phyloP scores from a whole-genome alignment of 2,113 vertebrate genomes.

The Crypturellus undulatus region DNA sequence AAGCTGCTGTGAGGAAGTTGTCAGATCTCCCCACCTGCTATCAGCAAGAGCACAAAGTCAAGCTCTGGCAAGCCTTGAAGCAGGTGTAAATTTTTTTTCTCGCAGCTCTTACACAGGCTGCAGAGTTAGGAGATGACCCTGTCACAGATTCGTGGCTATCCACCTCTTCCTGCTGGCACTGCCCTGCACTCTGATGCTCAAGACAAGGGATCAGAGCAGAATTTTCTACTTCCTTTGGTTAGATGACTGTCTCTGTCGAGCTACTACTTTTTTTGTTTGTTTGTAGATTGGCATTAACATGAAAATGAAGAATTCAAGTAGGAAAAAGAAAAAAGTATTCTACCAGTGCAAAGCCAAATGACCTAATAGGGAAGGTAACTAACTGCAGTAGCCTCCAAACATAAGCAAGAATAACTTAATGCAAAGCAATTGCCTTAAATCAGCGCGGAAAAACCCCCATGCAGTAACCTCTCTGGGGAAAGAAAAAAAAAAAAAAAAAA shows the following conservation, averaged over 20 bases:
- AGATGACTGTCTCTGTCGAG: background rate
- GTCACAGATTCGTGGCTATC: background rate
- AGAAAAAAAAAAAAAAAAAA: too few species aligned
- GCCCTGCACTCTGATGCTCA: background rate
- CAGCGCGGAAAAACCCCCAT: background rate
- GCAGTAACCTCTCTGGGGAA: background rate
- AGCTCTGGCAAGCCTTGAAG: slow-evolving; percentile 2
- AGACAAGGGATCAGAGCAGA: background rate
- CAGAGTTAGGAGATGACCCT: background rate
- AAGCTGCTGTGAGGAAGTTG: slow-evolving; percentile 25
- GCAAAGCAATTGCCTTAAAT: background rate
- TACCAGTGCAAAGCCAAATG: background rate
- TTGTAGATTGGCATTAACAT: background rate
- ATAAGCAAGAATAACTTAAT: background rate
- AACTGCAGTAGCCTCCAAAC: background rate
- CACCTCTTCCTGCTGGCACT: background rate
- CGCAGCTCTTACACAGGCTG: background rate
- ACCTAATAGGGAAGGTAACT: background rate
- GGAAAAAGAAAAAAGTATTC: background rate
- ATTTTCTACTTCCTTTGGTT: background rate
- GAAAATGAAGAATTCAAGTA: background rate
- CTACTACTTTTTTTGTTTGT: background rate
- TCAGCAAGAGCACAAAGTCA: slow-evolving; percentile 42
- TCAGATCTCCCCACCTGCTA: slow-evolving; percentile 26
- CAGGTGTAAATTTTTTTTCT: background rate